Evolutionary conservation across 2,113 vertebrate species (phyloP).

Genomic region (Ptilonorhynchus violaceus): DNA sequence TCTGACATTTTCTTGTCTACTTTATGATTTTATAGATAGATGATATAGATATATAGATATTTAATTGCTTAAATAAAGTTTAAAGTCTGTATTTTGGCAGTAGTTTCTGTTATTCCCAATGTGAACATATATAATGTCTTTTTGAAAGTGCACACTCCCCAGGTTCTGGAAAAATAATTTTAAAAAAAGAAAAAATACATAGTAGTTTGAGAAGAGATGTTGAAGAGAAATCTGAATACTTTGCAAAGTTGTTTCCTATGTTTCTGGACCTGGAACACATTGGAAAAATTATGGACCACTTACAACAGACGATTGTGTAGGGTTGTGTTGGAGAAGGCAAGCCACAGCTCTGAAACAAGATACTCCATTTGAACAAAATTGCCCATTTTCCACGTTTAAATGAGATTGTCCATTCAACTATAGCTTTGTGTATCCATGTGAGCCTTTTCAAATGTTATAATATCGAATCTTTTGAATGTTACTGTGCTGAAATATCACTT

Average conservation of each 20-base stretch:
- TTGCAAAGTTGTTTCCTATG: not conserved
- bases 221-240: not conserved
- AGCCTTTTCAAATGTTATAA: not conserved
- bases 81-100: not conserved
- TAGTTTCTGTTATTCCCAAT: not conserved
- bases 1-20: not conserved
- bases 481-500: not conserved
- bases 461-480: not conserved
- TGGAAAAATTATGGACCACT: not conserved
- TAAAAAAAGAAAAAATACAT: not conserved
- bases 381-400: not conserved
- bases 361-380: not conserved
- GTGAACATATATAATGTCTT: not conserved
- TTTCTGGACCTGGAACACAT: not conserved
- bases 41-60: not conserved
- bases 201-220: not conserved
- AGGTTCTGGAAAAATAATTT: not conserved
- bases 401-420: not conserved
- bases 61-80: not conserved
- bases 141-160: not conserved
- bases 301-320: not conserved
- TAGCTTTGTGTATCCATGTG: not conserved
- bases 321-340: not conserved
- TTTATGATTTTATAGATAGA: not conserved
- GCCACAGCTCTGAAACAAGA: fast-evolving